Conservation (phyloP, 2,797 vertebrate genomes). For the Myiotriccus ornatus region DNA sequence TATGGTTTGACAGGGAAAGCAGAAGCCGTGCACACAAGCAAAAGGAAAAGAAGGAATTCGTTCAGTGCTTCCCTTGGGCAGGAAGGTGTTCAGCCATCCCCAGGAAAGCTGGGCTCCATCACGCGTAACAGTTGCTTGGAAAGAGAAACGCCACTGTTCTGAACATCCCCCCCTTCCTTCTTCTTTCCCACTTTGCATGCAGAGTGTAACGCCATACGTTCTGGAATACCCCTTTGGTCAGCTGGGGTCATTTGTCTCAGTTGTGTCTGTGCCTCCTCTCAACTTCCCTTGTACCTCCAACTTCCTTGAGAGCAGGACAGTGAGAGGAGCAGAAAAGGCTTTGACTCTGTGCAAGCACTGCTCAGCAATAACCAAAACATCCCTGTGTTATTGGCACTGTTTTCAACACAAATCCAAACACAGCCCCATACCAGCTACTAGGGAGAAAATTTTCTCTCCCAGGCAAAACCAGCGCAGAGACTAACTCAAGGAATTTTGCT, state of each 20-base stretch:
- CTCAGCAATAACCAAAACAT: neutral
- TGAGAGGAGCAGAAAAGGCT: neutral
- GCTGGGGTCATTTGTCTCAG: neutral
- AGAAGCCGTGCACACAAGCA: neutral
- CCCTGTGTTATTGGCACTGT: rapidly evolving
- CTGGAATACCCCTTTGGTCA: neutral
- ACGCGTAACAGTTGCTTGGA: neutral
- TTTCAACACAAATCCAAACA: neutral
- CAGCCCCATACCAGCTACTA: neutral
- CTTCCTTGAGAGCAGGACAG: neutral
- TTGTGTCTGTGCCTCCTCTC: neutral
- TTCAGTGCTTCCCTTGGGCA: neutral
- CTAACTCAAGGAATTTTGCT: neutral
- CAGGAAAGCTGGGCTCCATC: neutral
- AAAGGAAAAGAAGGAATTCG: neutral
- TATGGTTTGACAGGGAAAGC: neutral
- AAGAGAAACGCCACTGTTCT: rapidly evolving
- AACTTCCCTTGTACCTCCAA: rapidly evolving
- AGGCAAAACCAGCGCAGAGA: neutral
- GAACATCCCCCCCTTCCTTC: neutral
- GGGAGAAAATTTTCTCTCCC: neutral
- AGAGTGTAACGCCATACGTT: neutral
- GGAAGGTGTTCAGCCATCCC: neutral
- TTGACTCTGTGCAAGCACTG: neutral
- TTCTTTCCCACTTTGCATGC: neutral